Conservation (phyloP, 2,888 invertebrate genomes). For the Tetragonisca angustula region DNA sequence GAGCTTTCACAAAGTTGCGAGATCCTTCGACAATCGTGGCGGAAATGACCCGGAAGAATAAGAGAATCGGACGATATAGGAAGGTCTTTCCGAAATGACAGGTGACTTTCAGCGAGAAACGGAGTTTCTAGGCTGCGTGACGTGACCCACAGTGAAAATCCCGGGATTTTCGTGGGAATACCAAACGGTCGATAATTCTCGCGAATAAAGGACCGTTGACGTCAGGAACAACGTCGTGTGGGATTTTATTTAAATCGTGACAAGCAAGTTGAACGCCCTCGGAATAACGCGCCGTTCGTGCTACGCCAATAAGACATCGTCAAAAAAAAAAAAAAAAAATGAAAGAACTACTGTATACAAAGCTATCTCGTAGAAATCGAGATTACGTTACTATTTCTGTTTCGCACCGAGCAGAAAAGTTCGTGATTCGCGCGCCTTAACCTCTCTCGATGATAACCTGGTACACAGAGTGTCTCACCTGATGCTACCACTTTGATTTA, state of each 20-base stretch:
- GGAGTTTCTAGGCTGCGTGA: background rate
- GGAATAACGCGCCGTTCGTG: background rate
- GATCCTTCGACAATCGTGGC: constrained; percentile 19
- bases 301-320: background rate
- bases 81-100: constrained; percentile 1
- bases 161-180: constrained; percentile 28
- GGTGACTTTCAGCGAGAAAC: constrained; percentile 11
- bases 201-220: constrained; percentile 17
- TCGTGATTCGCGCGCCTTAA: background rate
- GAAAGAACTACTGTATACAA: background rate
- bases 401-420: background rate
- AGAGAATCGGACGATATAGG: background rate
- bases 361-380: background rate
- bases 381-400: background rate
- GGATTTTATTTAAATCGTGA: constrained; percentile 9
- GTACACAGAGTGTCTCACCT: no score
- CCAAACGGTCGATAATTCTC: constrained; percentile 28
- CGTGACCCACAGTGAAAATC: constrained; percentile 37
- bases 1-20: constrained; percentile 24
- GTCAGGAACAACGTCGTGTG: background rate
- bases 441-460: no score
- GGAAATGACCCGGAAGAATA: background rate
- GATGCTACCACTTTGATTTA: no score
- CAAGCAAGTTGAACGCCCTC: constrained; percentile 14
- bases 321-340: no score